A percentile compares a stretch with the other conserved stretches of the same genome.
Evolutionary conservation across 2,113 vertebrate genomes (phyloP).

Genomic region (Camelus dromedarius): DNA sequence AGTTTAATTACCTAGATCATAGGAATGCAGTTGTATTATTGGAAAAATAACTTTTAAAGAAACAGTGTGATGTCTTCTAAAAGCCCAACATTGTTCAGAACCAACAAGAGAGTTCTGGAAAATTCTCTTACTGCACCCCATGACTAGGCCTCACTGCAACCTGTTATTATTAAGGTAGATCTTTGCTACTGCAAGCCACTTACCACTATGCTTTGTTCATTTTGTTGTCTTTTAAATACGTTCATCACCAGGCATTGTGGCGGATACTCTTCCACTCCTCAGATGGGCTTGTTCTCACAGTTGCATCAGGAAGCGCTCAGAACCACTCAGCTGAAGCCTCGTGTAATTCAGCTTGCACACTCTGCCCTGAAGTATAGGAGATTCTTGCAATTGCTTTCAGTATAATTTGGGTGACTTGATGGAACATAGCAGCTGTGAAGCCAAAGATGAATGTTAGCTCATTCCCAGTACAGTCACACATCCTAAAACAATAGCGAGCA

Average conservation of each 20-base stretch:
- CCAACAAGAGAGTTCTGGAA: slow-evolving; percentile 30
- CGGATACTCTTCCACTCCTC: neutral
- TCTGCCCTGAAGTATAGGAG: neutral
- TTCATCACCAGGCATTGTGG: neutral
- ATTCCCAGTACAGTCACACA: neutral
- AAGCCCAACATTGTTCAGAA: slow-evolving; percentile 37
- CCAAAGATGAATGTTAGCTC: slow-evolving; percentile 43
- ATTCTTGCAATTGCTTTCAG: neutral
- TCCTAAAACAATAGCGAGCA: slow-evolving; percentile 1
- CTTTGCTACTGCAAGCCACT: neutral
- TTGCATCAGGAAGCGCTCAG: neutral
- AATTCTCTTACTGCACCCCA: neutral
- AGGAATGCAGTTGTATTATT: slow-evolving; percentile 75
- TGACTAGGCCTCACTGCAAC: neutral
- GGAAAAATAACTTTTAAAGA: slow-evolving; percentile 60
- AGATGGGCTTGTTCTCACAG: neutral
- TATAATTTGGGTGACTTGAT: neutral
- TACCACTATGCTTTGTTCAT: neutral
- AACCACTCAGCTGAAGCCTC: neutral
- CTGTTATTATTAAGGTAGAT: neutral
- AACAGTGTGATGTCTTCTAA: slow-evolving; percentile 28
- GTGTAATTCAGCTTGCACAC: neutral
- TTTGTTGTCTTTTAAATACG: neutral
- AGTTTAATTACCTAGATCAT: slow-evolving; percentile 78
- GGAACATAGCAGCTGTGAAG: neutral